Conservation (phyloP, 2,888 invertebrate genomes). For the Heliconius erato region DNA sequence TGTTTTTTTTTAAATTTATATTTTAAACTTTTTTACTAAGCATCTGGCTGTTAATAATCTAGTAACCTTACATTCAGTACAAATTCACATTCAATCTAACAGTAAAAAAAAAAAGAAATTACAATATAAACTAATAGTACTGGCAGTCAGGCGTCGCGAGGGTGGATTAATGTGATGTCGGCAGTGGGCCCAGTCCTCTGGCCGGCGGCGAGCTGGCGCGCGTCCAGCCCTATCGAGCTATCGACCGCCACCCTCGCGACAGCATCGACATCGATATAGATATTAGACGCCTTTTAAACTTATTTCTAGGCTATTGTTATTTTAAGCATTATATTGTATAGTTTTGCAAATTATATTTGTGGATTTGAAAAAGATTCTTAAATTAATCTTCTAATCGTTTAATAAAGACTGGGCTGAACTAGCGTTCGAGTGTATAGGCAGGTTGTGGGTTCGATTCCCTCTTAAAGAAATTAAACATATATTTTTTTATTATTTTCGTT, state of each 20-base stretch:
- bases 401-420: too few relatives aligned
- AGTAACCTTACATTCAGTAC: neutral
- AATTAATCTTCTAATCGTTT: neutral
- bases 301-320: slow-evolving; percentile 43
- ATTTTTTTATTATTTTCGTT: too few relatives aligned
- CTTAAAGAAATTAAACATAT: too few relatives aligned
- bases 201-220: slow-evolving; percentile 76
- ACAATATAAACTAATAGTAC: slow-evolving; percentile 8
- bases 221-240: slow-evolving; percentile 82
- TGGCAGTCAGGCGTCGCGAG: slow-evolving; percentile 63
- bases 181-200: slow-evolving; percentile 61
- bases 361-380: neutral
- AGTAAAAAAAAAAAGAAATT: slow-evolving; percentile 19
- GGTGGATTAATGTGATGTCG: slow-evolving; percentile 78
- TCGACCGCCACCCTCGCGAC: slow-evolving; percentile 52
- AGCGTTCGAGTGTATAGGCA: too few relatives aligned
- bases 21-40: neutral
- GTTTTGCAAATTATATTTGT: neutral
- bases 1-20: too few relatives aligned
- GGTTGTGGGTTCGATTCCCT: too few relatives aligned
- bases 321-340: neutral
- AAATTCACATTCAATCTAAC: neutral
- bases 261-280: slow-evolving; percentile 48
- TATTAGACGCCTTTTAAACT: slow-evolving; percentile 38
- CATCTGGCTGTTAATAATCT: neutral